phyloP scores from a whole-genome alignment of 1,140 invertebrate genomes.

The Drosophila nigrodunni region DNA sequence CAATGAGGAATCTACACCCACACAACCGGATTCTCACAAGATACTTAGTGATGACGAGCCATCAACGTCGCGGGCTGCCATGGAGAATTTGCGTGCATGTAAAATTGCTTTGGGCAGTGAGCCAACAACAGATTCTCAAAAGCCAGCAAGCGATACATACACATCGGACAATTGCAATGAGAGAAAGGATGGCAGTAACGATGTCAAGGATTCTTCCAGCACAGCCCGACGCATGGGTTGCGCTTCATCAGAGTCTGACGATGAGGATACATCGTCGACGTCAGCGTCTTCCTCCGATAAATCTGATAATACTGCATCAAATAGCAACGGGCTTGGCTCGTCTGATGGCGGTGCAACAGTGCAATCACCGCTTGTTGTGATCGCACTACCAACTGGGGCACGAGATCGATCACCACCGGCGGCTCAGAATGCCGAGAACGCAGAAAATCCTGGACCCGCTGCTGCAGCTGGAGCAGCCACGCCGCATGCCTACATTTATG shows the following conservation, averaged over 20 bases:
- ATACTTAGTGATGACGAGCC: constrained; percentile 68
- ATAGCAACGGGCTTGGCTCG: constrained; percentile 46
- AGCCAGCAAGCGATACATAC: constrained; percentile 27
- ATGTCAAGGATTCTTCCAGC: neutral
- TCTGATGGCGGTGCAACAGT: constrained; percentile 17
- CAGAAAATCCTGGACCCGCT: constrained; percentile 33
- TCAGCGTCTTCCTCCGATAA: constrained; percentile 71
- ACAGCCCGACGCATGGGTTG: constrained; percentile 2
- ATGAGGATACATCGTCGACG: constrained; percentile 69
- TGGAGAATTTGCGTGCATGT: constrained; percentile 56
- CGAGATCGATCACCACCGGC: constrained; percentile 20
- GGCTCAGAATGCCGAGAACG: constrained; percentile 20
- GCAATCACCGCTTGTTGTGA: constrained; percentile 58
- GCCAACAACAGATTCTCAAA: constrained; percentile 9
- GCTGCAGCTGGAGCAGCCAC: constrained; percentile 23
- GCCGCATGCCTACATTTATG: constrained; percentile 60
- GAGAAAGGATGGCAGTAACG: constrained; percentile 20
- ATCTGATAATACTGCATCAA: constrained; percentile 36
- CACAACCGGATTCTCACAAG: constrained; percentile 41
- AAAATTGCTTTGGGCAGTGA: constrained; percentile 50
- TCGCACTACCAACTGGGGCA: constrained; percentile 45
- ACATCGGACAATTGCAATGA: constrained; percentile 62
- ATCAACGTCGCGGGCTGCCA: constrained; percentile 68
- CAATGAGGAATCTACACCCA: constrained; percentile 25
- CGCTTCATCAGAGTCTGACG: constrained; percentile 56